These are phyloP conservation scores for Craniophora ligustri DNA, from an alignment of 2,888 invertebrate genomes.

Conservation along the genomic window DNA sequence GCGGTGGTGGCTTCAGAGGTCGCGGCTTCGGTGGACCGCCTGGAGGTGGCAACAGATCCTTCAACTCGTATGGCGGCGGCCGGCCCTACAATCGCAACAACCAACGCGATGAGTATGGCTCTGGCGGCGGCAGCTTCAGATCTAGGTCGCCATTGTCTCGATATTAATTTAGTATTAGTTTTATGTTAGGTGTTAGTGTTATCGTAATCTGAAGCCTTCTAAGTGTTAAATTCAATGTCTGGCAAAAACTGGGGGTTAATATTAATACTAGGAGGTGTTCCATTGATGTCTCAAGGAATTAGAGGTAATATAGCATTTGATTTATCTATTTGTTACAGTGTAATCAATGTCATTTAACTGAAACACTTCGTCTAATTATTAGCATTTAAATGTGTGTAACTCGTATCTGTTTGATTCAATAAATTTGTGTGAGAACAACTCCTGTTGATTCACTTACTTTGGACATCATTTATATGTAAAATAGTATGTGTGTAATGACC, in stretches of 20 bases:
- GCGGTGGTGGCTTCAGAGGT: slow-evolving; percentile 84
- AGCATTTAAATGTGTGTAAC: slow-evolving; percentile 48
- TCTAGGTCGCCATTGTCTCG: slow-evolving; percentile 85
- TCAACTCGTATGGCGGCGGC: slow-evolving; percentile 88
- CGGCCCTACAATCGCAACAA: slow-evolving; percentile 77
- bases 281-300: slow-evolving; percentile 77
- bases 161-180: slow-evolving; percentile 84
- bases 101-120: slow-evolving; percentile 80
- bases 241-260: slow-evolving; percentile 83
- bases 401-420: slow-evolving; percentile 51
- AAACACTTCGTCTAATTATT: slow-evolving; percentile 44
- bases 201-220: slow-evolving; percentile 88
- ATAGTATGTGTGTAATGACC: slow-evolving; percentile 50
- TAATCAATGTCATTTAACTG: slow-evolving; percentile 49
- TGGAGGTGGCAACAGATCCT: slow-evolving; percentile 86
- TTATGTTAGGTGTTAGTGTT: slow-evolving; percentile 85
- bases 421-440: slow-evolving; percentile 51
- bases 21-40: slow-evolving; percentile 84
- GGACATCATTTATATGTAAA: too few species aligned
- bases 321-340: slow-evolving; percentile 40
- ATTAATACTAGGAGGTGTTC: slow-evolving; percentile 84
- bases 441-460: slow-evolving; percentile 42
- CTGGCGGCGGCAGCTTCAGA: slow-evolving; percentile 86
- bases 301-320: slow-evolving; percentile 73
- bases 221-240: slow-evolving; percentile 86